These are phyloP conservation scores for Festucalex cinctus DNA, from an alignment of 2,113 vertebrate species.

Conservation along the genomic window DNA sequence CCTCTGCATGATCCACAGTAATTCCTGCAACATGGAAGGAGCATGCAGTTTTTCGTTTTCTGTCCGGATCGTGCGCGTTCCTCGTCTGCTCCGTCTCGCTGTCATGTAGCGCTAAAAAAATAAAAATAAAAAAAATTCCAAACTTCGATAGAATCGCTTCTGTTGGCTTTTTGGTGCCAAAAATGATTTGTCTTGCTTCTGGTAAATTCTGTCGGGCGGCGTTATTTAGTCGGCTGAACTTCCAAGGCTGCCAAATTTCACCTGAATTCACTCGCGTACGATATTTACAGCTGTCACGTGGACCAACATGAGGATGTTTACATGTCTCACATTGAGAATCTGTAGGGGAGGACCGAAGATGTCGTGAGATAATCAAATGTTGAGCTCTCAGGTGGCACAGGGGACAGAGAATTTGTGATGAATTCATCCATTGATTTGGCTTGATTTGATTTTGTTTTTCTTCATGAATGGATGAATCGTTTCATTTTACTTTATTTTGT, in stretches of 20 bases:
- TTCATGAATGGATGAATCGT: not conserved
- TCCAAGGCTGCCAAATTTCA: not conserved
- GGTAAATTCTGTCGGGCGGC: slow-evolving; percentile 31
- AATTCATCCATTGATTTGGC: not conserved
- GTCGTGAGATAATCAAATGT: slow-evolving; percentile 21
- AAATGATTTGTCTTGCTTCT: slow-evolving; percentile 18
- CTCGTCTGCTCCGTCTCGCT: slow-evolving; percentile 19
- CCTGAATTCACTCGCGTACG: not conserved
- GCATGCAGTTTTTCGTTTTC: slow-evolving; percentile 34
- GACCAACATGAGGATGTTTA: slow-evolving; percentile 61
- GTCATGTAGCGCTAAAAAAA: slow-evolving; percentile 24
- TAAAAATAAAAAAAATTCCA: not conserved
- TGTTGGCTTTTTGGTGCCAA: slow-evolving; percentile 49
- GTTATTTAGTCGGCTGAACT: slow-evolving; percentile 14
- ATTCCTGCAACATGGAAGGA: slow-evolving; percentile 32
- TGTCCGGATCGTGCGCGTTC: slow-evolving; percentile 35
- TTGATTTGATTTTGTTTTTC: not conserved
- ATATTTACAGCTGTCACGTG: slow-evolving; percentile 26
- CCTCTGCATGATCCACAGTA: slow-evolving; percentile 61
- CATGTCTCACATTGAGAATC: slow-evolving; percentile 75
- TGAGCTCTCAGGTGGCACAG: slow-evolving; percentile 21
- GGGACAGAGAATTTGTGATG: no score
- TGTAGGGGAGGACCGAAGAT: slow-evolving; percentile 14
- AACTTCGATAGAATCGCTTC: slow-evolving; percentile 10
- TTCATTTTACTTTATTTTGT: not conserved